phyloP scores from a whole-genome alignment of 35 echinoderm and acorn worm genomes.

The Lytechinus variegatus region DNA sequence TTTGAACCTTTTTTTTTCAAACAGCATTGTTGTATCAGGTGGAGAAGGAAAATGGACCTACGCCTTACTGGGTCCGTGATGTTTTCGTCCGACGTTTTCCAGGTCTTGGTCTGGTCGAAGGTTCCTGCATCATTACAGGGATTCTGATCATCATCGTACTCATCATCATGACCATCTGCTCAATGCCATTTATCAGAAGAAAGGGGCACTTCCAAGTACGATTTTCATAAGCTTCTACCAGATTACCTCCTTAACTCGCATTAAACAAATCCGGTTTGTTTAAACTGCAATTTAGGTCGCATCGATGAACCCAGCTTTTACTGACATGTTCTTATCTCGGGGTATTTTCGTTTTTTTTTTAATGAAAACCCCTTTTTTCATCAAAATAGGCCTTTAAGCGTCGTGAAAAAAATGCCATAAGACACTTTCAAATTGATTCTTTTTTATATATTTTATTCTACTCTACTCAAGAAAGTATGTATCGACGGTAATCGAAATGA shows the following conservation, averaged over 20 bases:
- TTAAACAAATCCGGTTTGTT: not conserved
- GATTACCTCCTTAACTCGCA: not conserved
- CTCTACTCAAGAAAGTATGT: too few species aligned
- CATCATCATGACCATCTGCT: slow-evolving; percentile 75
- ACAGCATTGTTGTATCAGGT: not conserved
- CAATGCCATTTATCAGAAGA: slow-evolving; percentile 73
- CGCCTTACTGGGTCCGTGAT: slow-evolving; percentile 18
- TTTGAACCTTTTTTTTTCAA: not conserved
- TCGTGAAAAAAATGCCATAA: too few species aligned
- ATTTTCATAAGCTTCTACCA: not conserved
- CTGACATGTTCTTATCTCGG: too few species aligned
- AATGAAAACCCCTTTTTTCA: too few species aligned
- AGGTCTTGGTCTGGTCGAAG: slow-evolving; percentile 63
- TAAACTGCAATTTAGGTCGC: too few species aligned
- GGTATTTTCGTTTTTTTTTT: too few species aligned
- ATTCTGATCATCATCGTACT: slow-evolving; percentile 57
- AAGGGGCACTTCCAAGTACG: slow-evolving; percentile 89
- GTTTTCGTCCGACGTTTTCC: slow-evolving; percentile 65
- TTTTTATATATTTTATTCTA: too few species aligned
- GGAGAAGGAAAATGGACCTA: not conserved
- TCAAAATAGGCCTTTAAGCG: not conserved
- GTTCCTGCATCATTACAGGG: slow-evolving; percentile 74
- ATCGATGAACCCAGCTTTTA: too few species aligned
- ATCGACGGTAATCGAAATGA: too few species aligned
- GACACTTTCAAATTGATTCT: too few species aligned